phyloP scores from a whole-genome alignment of 2,797 vertebrate species.

The Limnodromus scolopaceus region DNA sequence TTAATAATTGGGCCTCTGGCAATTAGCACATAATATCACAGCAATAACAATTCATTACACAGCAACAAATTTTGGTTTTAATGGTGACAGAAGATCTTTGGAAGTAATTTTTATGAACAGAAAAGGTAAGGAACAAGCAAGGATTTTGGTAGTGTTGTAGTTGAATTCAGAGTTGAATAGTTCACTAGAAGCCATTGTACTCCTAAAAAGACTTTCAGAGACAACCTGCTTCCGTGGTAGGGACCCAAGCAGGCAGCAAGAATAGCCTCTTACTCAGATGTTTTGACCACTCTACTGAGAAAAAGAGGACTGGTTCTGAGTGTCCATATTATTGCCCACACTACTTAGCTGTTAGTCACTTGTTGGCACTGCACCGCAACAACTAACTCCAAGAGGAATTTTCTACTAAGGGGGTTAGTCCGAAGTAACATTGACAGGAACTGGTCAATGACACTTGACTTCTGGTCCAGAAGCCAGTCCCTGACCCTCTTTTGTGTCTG shows the following conservation, averaged over 20 bases:
- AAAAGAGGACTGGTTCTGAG: neutral
- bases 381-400: neutral
- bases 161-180: neutral
- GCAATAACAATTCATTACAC: neutral
- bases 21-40: neutral
- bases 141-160: neutral
- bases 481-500: neutral
- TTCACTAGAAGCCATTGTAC: neutral
- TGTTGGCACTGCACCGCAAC: fast-evolving
- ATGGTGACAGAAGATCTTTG: neutral
- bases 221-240: neutral
- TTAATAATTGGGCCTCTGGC: neutral
- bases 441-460: no score
- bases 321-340: neutral
- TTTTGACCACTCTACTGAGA: neutral
- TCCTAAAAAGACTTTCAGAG: neutral
- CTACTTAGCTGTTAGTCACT: neutral
- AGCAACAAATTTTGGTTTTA: neutral
- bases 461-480: neutral
- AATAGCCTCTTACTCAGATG: neutral
- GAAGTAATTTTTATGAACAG: neutral
- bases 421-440: neutral
- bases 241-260: neutral
- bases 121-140: neutral
- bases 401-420: neutral